phyloP scores from a whole-genome alignment of 2,888 invertebrate species.

The Cordilura impudica region DNA sequence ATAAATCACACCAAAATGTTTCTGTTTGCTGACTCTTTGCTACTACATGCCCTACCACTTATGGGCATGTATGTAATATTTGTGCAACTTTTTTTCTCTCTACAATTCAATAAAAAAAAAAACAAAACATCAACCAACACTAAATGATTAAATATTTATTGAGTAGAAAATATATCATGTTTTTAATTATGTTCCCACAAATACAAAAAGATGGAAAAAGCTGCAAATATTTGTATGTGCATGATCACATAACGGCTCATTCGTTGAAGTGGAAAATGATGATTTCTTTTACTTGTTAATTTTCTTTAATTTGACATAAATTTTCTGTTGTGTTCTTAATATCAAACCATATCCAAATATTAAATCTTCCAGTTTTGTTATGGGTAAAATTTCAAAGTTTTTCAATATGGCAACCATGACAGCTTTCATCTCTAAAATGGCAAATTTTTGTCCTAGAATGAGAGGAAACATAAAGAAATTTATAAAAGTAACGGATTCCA shows the following conservation, averaged over 20 bases:
- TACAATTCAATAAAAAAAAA: slow-evolving; percentile 5
- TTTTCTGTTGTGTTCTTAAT: slow-evolving; percentile 77
- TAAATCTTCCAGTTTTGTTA: slow-evolving; percentile 78
- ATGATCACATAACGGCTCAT: slow-evolving; percentile 5
- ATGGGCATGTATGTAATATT: slow-evolving; percentile 48
- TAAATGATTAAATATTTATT: slow-evolving; percentile 38
- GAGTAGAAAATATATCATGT: slow-evolving; percentile 9
- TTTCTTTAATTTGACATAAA: slow-evolving; percentile 69
- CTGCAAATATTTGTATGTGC: neutral
- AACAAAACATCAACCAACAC: slow-evolving; percentile 15
- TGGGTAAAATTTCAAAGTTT: slow-evolving; percentile 79
- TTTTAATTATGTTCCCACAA: slow-evolving; percentile 36
- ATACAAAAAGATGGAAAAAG: neutral
- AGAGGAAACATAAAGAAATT: too few species aligned
- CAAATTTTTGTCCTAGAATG: slow-evolving; percentile 83
- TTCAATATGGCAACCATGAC: slow-evolving; percentile 80
- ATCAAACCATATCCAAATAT: slow-evolving; percentile 79
- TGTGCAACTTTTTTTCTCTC: slow-evolving; percentile 18
- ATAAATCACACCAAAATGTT: slow-evolving; percentile 57
- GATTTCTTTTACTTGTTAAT: slow-evolving; percentile 17
- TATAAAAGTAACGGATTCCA: too few species aligned
- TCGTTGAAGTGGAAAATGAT: neutral
- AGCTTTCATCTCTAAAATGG: slow-evolving; percentile 83
- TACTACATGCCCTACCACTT: slow-evolving; percentile 38
- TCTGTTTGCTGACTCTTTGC: slow-evolving; percentile 11